phyloP scores from a whole-genome alignment of 2,113 vertebrate species.

The Promerops cafer region DNA sequence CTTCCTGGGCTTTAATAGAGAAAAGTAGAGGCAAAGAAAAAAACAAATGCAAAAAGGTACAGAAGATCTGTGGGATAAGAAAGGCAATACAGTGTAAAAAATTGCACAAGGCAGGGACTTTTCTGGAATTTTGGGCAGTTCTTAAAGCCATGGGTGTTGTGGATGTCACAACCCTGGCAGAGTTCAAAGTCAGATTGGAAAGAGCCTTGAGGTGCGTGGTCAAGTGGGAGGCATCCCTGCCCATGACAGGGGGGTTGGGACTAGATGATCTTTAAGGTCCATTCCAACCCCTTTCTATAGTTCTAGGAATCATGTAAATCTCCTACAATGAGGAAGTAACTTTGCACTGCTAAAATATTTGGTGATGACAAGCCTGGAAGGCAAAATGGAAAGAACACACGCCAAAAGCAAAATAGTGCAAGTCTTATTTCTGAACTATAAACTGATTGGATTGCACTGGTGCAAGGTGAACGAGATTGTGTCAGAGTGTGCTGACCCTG shows the following conservation, averaged over 20 bases:
- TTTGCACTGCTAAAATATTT: not conserved
- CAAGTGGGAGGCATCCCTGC: not conserved
- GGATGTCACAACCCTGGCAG: not conserved
- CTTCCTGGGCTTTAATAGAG: not conserved
- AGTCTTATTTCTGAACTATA: not conserved
- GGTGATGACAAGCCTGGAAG: not conserved
- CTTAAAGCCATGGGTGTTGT: not conserved
- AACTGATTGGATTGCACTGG: not conserved
- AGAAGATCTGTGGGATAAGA: not conserved
- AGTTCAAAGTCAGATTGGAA: not conserved
- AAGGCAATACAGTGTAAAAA: not conserved
- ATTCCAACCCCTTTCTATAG: not conserved
- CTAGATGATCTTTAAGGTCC: too few species aligned
- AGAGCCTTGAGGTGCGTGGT: not conserved
- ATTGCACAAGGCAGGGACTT: not conserved
- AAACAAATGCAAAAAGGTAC: not conserved
- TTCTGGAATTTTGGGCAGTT: not conserved
- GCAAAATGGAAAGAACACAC: not conserved
- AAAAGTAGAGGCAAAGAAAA: not conserved
- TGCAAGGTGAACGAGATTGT: not conserved
- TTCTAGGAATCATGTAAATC: not conserved
- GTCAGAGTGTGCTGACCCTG: not conserved
- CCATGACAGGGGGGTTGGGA: not conserved
- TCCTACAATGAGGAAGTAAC: not conserved
- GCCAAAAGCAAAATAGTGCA: not conserved